phyloP scores from a whole-genome alignment of 2,797 vertebrate species.

The Poecilia picta region DNA sequence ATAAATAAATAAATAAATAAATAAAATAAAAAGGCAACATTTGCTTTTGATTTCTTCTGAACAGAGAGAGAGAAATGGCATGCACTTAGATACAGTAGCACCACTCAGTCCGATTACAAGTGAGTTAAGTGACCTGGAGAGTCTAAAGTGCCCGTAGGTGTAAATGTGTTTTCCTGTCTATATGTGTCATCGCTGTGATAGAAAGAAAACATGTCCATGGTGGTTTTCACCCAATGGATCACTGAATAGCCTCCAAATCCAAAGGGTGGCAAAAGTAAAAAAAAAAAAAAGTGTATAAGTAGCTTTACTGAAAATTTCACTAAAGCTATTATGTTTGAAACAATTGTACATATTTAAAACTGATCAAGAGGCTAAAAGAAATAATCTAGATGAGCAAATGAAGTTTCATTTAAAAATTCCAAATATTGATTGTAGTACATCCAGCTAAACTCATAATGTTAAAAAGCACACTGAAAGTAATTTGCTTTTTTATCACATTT shows the following conservation, averaged over 20 bases:
- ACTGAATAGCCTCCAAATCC: conserved; percentile 19
- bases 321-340: background rate
- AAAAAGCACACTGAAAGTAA: background rate
- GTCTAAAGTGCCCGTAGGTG: conserved; percentile 41
- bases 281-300: background rate
- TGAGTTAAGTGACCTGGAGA: conserved; percentile 31
- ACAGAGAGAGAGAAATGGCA: conserved; percentile 1
- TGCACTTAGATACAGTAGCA: conserved; percentile 9
- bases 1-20: too few species aligned
- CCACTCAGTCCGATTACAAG: conserved; percentile 25
- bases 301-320: background rate
- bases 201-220: conserved; percentile 18
- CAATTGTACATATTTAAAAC: background rate
- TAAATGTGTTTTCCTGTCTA: conserved; percentile 46
- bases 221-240: conserved; percentile 41
- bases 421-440: background rate
- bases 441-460: background rate
- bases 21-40: background rate
- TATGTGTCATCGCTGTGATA: conserved; percentile 40
- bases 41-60: background rate
- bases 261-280: conserved; percentile 11
- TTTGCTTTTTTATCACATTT: background rate
- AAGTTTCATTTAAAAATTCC: background rate
- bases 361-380: background rate
- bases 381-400: background rate